Percentiles rank a stretch among this genome's conserved stretches.
Conservation (phyloP, 2,888 invertebrate genomes). For the Lathronympha strigana region DNA sequence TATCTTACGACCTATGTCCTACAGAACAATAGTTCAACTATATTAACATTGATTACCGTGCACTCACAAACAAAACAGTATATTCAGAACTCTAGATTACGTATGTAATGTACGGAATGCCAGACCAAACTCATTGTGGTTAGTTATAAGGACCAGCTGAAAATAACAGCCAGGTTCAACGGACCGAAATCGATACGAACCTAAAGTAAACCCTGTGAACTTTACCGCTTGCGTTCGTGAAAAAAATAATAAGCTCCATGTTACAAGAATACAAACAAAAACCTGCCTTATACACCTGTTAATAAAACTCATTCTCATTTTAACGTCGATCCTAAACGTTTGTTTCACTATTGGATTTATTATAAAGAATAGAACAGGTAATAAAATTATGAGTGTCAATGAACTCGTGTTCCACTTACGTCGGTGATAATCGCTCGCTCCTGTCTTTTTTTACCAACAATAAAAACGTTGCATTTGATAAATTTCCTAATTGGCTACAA, state of each 20-base stretch:
- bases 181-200: conserved; percentile 33
- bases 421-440: conserved; percentile 29
- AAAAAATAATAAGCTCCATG: conserved; percentile 17
- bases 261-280: neutral
- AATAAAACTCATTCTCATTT: neutral
- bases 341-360: conserved; percentile 28
- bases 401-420: conserved; percentile 41
- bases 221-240: conserved; percentile 28
- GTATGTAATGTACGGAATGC: neutral
- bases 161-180: conserved; percentile 25
- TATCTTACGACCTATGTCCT: neutral
- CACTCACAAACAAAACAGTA: neutral
- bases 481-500: neutral
- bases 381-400: conserved; percentile 43
- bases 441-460: conserved; percentile 7
- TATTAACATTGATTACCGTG: conserved; percentile 5
- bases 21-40: neutral
- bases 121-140: neutral
- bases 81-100: neutral
- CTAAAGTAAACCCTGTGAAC: conserved; percentile 34
- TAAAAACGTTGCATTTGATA: neutral
- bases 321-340: conserved; percentile 1
- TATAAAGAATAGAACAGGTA: conserved; percentile 10
- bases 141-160: neutral
- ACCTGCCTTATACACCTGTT: neutral